Conservation (phyloP, 2,888 invertebrate species). For the Melinaea menophilus region DNA sequence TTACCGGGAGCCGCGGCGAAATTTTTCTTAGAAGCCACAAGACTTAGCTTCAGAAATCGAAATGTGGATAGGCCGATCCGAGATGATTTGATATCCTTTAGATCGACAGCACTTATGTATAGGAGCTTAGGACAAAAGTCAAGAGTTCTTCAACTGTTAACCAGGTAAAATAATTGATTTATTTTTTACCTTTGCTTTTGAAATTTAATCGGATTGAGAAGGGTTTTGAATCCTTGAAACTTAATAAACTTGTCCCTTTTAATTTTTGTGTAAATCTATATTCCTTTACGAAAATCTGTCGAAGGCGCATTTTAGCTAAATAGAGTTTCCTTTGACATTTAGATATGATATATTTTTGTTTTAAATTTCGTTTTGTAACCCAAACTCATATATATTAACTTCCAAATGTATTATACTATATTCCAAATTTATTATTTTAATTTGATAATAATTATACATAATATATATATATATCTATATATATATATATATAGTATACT, state of each 20-base stretch:
- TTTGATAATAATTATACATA: neutral
- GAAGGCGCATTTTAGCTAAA: neutral
- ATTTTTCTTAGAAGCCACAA: conserved; percentile 65
- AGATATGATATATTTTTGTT: neutral
- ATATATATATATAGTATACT: too few relatives aligned
- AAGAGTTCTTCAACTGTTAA: conserved; percentile 81
- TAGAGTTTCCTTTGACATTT: neutral
- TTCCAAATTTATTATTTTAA: neutral
- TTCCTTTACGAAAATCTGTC: neutral
- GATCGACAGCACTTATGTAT: conserved; percentile 81
- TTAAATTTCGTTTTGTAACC: neutral
- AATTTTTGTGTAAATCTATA: conserved; percentile 6
- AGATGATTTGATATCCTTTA: conserved; percentile 79
- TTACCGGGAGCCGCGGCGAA: conserved; percentile 55
- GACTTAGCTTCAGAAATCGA: conserved; percentile 59
- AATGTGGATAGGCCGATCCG: conserved; percentile 56
- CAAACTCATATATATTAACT: too few relatives aligned
- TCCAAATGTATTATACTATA: neutral
- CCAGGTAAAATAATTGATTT: conserved; percentile 68
- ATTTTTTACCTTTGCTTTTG: conserved; percentile 1
- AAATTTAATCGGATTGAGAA: conserved; percentile 3
- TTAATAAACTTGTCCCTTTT: conserved; percentile 15
- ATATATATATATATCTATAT: neutral
- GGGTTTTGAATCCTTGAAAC: conserved; percentile 8
- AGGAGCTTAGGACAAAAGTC: conserved; percentile 83